These are phyloP conservation scores for Craniophora ligustri DNA, from an alignment of 2,888 invertebrate species.

Conservation along the genomic window DNA sequence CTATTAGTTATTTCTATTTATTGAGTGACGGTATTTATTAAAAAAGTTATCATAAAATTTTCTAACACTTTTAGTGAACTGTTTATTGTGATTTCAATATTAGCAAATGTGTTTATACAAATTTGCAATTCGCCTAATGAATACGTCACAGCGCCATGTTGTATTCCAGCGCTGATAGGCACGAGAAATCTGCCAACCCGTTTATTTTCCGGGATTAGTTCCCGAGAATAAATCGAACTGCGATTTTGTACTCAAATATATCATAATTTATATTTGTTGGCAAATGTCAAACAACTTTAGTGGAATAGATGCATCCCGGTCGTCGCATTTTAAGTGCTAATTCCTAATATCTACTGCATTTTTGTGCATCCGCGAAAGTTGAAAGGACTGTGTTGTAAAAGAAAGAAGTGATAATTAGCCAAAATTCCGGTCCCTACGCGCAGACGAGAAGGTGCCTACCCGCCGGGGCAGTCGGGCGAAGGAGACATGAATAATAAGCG, in stretches of 20 bases:
- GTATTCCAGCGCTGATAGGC: conserved; percentile 89
- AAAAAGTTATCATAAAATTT: conserved; percentile 70
- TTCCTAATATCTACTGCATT: conserved; percentile 87
- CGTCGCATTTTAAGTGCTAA: conserved; percentile 85
- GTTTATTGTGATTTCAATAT: conserved; percentile 61
- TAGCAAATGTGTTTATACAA: conserved; percentile 66
- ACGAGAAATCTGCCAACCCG: conserved; percentile 89
- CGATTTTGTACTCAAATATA: conserved; percentile 88
- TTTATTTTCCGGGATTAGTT: conserved; percentile 87
- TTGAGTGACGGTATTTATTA: conserved; percentile 67
- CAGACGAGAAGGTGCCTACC: conserved; percentile 93
- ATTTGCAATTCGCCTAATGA: conserved; percentile 85
- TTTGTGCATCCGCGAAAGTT: conserved; percentile 89
- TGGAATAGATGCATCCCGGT: conserved; percentile 86
- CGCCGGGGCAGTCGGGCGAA: conserved; percentile 90
- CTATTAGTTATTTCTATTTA: conserved; percentile 79
- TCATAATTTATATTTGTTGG: conserved; percentile 86
- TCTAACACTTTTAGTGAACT: conserved; percentile 69
- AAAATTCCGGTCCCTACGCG: conserved; percentile 96
- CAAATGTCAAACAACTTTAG: conserved; percentile 85
- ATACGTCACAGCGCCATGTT: conserved; percentile 89
- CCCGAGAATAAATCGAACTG: conserved; percentile 86
- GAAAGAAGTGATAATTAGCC: conserved; percentile 89
- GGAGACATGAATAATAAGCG: conserved; percentile 94
- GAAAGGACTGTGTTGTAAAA: conserved; percentile 89